Evolutionary conservation across 2,888 invertebrate genomes (phyloP).

Genomic region (Epicampocera succincta): DNA sequence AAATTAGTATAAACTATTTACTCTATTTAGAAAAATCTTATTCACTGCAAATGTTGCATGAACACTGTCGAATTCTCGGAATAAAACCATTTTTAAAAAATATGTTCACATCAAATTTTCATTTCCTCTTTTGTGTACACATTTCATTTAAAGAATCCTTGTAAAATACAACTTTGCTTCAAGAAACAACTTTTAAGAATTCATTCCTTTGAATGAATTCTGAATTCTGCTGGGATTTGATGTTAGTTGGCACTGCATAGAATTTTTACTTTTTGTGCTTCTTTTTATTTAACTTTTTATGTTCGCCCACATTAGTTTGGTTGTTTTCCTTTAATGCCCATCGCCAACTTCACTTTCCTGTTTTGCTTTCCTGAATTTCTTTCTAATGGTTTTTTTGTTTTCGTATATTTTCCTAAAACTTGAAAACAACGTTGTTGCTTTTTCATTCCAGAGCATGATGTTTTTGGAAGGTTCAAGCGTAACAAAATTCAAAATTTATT

Average conservation of each 20-base stretch:
- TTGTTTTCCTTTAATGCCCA: slow-evolving; percentile 45
- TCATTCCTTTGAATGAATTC: not conserved
- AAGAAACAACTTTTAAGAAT: not conserved
- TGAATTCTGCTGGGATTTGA: not conserved
- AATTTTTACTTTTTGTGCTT: not conserved
- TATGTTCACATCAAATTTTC: no score
- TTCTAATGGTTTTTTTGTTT: slow-evolving; percentile 22
- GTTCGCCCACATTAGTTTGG: slow-evolving; percentile 64
- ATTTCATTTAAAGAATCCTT: no score
- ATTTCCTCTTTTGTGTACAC: not conserved
- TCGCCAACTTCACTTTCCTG: slow-evolving; percentile 48
- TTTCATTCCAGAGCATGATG: no score
- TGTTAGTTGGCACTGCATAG: slow-evolving; percentile 11
- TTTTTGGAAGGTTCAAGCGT: no score
- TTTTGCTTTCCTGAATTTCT: slow-evolving; percentile 53
- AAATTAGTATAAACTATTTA: no score
- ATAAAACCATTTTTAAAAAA: no score
- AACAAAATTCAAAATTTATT: no score
- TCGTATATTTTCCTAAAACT: not conserved
- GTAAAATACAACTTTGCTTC: not conserved
- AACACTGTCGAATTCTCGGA: no score
- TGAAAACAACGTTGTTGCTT: slow-evolving; percentile 14
- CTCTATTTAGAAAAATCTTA: no score
- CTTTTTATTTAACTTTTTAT: slow-evolving; percentile 19
- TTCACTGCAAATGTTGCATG: no score